Evolutionary conservation across 2,113 vertebrate genomes (phyloP).

Genomic region (Halcyon senegalensis): DNA sequence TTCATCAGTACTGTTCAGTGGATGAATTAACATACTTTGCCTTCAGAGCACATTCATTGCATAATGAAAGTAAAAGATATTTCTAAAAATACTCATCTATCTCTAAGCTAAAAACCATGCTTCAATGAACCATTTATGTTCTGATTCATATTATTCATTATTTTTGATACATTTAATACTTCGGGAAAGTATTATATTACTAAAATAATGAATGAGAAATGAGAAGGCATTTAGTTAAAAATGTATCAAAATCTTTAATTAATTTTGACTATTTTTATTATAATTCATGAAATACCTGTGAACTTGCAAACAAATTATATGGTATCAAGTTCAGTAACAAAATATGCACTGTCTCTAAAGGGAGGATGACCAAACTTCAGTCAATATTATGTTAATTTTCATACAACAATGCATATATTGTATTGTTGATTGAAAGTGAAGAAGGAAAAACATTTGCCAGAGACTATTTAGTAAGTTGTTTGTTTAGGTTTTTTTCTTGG

Average conservation of each 20-base stretch:
- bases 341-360: neutral
- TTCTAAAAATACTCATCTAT: neutral
- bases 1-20: neutral
- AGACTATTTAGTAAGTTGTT: neutral
- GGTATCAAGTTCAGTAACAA: neutral
- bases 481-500: neutral
- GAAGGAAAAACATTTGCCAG: neutral
- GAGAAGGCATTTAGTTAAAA: neutral
- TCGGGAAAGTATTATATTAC: neutral
- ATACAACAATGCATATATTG: neutral
- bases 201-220: neutral
- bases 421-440: neutral
- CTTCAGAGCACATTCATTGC: neutral
- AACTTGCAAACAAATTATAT: neutral
- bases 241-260: neutral
- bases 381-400: neutral
- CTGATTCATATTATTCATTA: neutral
- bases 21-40: neutral
- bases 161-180: neutral
- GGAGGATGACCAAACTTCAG: neutral
- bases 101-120: neutral
- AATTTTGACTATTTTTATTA: neutral
- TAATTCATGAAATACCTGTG: neutral
- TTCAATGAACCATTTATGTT: neutral
- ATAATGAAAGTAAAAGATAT: neutral